Base-by-base conservation (phyloP, 2,888 invertebrate genomes). In the Globia sparganii region DNA sequence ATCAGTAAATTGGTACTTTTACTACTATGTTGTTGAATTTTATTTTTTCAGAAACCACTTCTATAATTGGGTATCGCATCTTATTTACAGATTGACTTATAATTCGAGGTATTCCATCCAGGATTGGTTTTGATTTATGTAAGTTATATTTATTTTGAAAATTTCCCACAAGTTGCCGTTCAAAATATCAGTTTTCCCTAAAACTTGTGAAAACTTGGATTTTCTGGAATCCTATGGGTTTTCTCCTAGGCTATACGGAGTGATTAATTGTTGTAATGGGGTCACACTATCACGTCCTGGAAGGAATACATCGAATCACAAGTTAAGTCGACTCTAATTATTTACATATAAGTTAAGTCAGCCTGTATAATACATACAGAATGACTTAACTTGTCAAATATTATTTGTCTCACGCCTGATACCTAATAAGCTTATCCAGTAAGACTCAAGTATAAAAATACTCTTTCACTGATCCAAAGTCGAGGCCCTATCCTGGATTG, bases 1-100 rank as follows among this genome's bases (percentile, higher is more conserved):
- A 80, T 81, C 81, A 72, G 64, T 56, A 72, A 85, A 73, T 84
- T 80, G 85, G 64, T 72, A 64, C 67, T 84, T 28, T 8, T 49
- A 31, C 31, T 78, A 34, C 13, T 79, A 18, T 62, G 65, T 28
- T n/a, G 58, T 9, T 62, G 59, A 21, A 46, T 72, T 72, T 67
- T 72, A 13, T 49, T 21, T 72, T 58, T 70, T 49, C 1, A 18
- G 18, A 15, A 31, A 72, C 40, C 0, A 34, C 15, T 68, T 58
- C 21, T 65, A 13, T 80, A 59, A 65, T 65, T 56, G 18, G 13
- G 21, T 59, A 15, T 40, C 25, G n/a, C 11, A 18, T 31, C n/a
- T 34, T 56, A 3, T 43, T n/a, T 8, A 31, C 9, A 25, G 31
- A 9, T 2, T 15, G 31, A 53, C 15, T 56, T 67, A 3, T 67